These are phyloP conservation scores for Cydia pomonella DNA, from an alignment of 1,140 invertebrate species.

Conservation along the genomic window DNA sequence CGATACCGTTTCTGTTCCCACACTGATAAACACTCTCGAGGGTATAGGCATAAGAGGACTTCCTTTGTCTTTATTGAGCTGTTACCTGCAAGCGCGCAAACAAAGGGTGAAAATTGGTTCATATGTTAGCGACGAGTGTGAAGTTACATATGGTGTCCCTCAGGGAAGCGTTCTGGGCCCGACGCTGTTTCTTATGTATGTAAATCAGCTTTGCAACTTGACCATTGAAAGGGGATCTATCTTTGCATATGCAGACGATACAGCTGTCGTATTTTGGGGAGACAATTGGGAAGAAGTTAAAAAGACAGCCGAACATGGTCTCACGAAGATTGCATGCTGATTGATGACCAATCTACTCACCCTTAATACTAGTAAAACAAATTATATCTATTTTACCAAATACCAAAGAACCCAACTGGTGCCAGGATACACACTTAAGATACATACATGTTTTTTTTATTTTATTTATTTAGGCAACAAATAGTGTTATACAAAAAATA, in stretches of 20 bases:
- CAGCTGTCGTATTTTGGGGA: not conserved
- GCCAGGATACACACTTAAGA: not conserved
- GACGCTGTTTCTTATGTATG: slow-evolving; percentile 8
- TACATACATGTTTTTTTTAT: no score
- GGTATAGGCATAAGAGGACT: slow-evolving; percentile 2
- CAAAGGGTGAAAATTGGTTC: slow-evolving; percentile 5
- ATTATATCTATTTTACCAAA: slow-evolving; percentile 10
- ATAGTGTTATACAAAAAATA: no score
- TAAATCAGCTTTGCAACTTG: not conserved
- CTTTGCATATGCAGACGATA: slow-evolving; percentile 19
- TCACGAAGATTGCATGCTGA: not conserved
- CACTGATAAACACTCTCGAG: not conserved
- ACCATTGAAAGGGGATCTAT: not conserved
- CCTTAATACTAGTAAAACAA: slow-evolving; percentile 21
- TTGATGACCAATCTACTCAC: not conserved
- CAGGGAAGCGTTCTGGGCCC: slow-evolving; percentile 16
- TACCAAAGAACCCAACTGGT: no score
- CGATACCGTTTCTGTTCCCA: no score
- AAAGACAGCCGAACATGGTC: not conserved
- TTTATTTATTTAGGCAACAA: no score
- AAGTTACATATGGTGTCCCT: not conserved
- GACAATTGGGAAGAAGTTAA: slow-evolving; percentile 1
- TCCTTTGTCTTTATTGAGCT: not conserved
- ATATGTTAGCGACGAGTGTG: not conserved
- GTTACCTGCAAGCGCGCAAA: not conserved